phyloP scores from a whole-genome alignment of 92 coral and sea anemone species.

The Diadumene lineata region DNA sequence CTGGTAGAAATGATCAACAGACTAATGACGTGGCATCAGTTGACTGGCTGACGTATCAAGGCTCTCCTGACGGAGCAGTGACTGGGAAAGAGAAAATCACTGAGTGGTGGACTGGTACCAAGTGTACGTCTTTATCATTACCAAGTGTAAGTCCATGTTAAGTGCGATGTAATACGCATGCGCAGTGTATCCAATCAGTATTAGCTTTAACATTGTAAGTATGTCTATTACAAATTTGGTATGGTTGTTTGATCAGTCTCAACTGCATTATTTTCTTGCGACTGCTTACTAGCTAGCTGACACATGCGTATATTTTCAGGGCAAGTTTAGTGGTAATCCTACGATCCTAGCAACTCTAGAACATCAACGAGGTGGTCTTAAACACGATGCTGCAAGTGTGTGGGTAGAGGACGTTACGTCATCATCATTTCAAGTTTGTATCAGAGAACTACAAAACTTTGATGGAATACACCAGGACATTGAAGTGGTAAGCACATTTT shows the following conservation, averaged over 20 bases:
- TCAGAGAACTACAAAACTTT: slow-evolving; percentile 37
- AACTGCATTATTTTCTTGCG: too few species aligned
- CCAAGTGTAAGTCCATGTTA: slow-evolving; percentile 15
- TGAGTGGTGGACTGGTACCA: slow-evolving; percentile 22
- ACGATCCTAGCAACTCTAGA: slow-evolving; percentile 11
- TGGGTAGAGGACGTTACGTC: slow-evolving; percentile 11
- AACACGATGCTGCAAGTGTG: slow-evolving; percentile 30
- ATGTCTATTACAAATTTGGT: too few species aligned
- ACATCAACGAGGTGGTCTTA: slow-evolving; percentile 6
- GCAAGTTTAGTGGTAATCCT: background rate
- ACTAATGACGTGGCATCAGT: background rate
- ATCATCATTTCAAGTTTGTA: slow-evolving; percentile 13
- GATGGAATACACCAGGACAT: slow-evolving; percentile 31
- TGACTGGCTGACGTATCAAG: slow-evolving; percentile 50
- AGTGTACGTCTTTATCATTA: slow-evolving; percentile 26
- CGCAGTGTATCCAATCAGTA: background rate
- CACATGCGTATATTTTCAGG: too few species aligned
- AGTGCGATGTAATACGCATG: background rate
- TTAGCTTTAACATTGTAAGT: too few species aligned
- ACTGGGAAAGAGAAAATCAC: slow-evolving; percentile 13
- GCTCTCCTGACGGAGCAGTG: slow-evolving; percentile 41
- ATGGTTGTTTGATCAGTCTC: too few species aligned
- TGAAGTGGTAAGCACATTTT: background rate
- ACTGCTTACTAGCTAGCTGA: too few species aligned
- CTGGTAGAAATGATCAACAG: slow-evolving; percentile 35